These are phyloP conservation scores for Platynereis dumerilii DNA, from an alignment of 2,888 invertebrate species.

Conservation along the genomic window DNA sequence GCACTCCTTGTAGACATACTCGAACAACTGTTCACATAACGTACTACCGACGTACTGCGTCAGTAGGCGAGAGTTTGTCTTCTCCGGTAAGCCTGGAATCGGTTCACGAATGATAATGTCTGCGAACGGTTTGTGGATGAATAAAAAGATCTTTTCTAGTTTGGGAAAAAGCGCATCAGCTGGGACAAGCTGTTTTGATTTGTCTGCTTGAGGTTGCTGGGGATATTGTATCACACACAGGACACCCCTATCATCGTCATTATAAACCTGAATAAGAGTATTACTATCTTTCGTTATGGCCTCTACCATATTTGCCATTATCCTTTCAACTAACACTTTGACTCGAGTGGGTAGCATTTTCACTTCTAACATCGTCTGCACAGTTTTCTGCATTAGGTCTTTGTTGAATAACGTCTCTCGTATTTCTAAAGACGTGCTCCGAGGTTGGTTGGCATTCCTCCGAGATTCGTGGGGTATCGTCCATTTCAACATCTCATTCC, in stretches of 20 bases:
- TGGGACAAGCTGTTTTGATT: constrained; percentile 18
- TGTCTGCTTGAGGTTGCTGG: background rate
- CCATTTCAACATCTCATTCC: constrained; percentile 36
- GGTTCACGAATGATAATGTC: constrained; percentile 15
- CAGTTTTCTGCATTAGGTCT: constrained; percentile 15
- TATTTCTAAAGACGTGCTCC: constrained; percentile 25
- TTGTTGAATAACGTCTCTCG: constrained; percentile 15
- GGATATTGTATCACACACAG: constrained; percentile 23
- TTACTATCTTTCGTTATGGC: constrained; percentile 29
- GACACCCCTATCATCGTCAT: constrained; percentile 27
- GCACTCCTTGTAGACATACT: constrained; percentile 36
- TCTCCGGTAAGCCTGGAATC: background rate
- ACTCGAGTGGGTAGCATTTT: constrained; percentile 35
- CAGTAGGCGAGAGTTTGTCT: background rate
- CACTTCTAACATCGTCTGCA: constrained; percentile 32
- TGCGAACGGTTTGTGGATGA: constrained; percentile 30
- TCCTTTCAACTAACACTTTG: constrained; percentile 30
- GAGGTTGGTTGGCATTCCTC: constrained; percentile 17
- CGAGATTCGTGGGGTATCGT: constrained; percentile 29
- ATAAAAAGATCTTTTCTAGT: constrained; percentile 33
- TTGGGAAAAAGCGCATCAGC: constrained; percentile 35
- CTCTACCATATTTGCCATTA: constrained; percentile 34
- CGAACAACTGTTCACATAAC: constrained; percentile 31
- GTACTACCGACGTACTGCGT: constrained; percentile 26
- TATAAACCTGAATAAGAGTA: constrained; percentile 30